Evolutionary conservation across 2,888 invertebrate species (phyloP), one percentile per base, ranked within the genome.

Genomic region (Clunio marinus): DNA sequence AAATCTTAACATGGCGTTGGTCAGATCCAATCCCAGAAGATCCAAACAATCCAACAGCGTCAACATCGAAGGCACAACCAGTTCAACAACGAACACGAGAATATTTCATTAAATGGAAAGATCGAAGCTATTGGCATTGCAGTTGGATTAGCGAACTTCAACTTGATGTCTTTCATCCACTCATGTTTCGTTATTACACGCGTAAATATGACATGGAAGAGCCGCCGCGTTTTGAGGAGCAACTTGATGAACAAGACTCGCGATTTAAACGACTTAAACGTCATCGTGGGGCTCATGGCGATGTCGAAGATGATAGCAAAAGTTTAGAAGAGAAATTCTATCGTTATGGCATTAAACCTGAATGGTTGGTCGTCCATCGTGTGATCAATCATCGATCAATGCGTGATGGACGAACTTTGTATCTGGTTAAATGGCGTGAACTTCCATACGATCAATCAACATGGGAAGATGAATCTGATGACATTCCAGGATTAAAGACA

Each of bases 1-100:
- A 96, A 81, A 95, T 99, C 72, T 82, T 99, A 68, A 96, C 96
- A 0, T 99, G 99, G 99, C 86, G 93, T 70, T 97, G 95, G 95
- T 85, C 85, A 58, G 86, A 87, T 69, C 81, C 84, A 4, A 85
- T 86, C 71, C 82, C 84, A 68, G 85, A 86, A 75, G 80, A 81
- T 3, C 76, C 80, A 15, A 80, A 81, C 70, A 80, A 81, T 4
- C 76, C 79, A 17, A 80, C 81, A 71, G 77, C 78, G 68, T 82
- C 83, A 70, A 63, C 51, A 35, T 82, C 84, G 68, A 85, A 86
- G 75, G 80, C 79, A 46, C 73, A 81, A 7, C 76, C 80, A 17
- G 80, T 81, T 70, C 41, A 24, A 13, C 76, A 76, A 37, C 85
- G 91, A 0, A 83, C 84, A n/a, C 83, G 98, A 1, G 97, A 99